Evolutionary conservation across 2,113 vertebrate genomes (phyloP), one percentile per base, ranked within the genome.

Genomic region (Actenoides lindsayi): DNA sequence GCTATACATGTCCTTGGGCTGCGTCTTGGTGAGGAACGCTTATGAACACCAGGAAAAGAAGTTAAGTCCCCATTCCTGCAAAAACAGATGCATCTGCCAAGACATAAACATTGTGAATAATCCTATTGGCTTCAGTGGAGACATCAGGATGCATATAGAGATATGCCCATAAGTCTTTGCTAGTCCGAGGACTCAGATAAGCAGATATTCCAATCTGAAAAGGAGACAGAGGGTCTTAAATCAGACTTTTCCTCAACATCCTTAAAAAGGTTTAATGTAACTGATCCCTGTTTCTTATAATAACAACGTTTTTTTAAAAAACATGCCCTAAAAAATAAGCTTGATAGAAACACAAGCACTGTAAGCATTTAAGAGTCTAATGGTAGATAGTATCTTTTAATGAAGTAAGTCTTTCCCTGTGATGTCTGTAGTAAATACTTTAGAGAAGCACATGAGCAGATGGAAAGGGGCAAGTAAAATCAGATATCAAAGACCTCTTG

Each of bases 401-500:
- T 37, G 5, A 62, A 77, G 27, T 17, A 48, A 39, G 15, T 60
- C 42, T 56, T 92, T 4, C 56, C 35, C 42, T 87, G 62, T 35
- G 18, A 35, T 15, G 9, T 25, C 62, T 89, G 31, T 17, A 82
- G 35, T 23, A 13, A 70, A 46, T 25, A 19, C 2, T 59, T 77
- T 28, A 28, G 2, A 4, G 50, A 62, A 92, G 9, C 7, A 16
- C 2, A 2, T 1, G 3, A n/a, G 3, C 18, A 57, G 30, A 51
- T 19, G 9, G 53, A 77, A 63, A 89, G 10, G 5, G 35, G 27
- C 4, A 1, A 10, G 24, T 9, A 7, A 86, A 74, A 51, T 53
- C 19, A 30, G 19, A 19, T 65, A 74, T 44, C 51, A 44, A 54
- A 69, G 27, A 39, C 23, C 1, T 80, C 8, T 4, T 4, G 8